These are phyloP conservation scores for Calvadosia cruxmelitensis DNA, from an alignment of 30 jellyfish, hydroid and myxozoan species.

Conservation along the genomic window DNA sequence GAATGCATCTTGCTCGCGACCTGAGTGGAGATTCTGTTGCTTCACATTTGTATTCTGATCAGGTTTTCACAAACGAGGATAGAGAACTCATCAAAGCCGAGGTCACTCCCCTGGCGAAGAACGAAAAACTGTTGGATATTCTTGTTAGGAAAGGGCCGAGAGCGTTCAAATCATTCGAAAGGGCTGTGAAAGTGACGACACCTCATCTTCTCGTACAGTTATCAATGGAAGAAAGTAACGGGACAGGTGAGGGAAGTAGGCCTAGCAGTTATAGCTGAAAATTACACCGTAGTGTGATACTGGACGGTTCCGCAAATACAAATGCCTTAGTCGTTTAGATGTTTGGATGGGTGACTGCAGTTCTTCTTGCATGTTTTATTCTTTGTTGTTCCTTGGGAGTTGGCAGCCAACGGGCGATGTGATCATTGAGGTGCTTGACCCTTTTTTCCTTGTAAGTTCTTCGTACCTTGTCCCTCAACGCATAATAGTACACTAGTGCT, in stretches of 20 bases:
- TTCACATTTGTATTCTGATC: slow-evolving; percentile 21
- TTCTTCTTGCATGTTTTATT: too few relatives aligned
- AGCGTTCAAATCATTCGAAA: slow-evolving; percentile 53
- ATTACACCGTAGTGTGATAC: too few relatives aligned
- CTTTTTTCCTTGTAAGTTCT: too few relatives aligned
- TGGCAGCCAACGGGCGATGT: too few relatives aligned
- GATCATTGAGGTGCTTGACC: too few relatives aligned
- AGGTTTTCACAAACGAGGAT: slow-evolving; percentile 52
- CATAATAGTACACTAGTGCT: too few relatives aligned
- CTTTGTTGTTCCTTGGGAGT: too few relatives aligned
- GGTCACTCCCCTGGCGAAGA: slow-evolving; percentile 32
- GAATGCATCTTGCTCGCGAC: slow-evolving; percentile 51
- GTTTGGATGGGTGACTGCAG: too few relatives aligned
- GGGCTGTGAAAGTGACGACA: slow-evolving; percentile 16
- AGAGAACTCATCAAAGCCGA: slow-evolving; percentile 31
- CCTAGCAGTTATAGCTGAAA: too few relatives aligned
- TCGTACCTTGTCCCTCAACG: too few relatives aligned
- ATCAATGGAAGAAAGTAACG: neutral
- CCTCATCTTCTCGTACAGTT: neutral
- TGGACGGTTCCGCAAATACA: too few relatives aligned
- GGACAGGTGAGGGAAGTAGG: neutral
- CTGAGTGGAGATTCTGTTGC: slow-evolving; percentile 60
- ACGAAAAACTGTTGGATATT: slow-evolving; percentile 67
- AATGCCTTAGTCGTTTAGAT: too few relatives aligned
- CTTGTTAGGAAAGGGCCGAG: slow-evolving; percentile 60